phyloP scores from a whole-genome alignment of 1,140 invertebrate genomes.

The Gryon sp. region DNA sequence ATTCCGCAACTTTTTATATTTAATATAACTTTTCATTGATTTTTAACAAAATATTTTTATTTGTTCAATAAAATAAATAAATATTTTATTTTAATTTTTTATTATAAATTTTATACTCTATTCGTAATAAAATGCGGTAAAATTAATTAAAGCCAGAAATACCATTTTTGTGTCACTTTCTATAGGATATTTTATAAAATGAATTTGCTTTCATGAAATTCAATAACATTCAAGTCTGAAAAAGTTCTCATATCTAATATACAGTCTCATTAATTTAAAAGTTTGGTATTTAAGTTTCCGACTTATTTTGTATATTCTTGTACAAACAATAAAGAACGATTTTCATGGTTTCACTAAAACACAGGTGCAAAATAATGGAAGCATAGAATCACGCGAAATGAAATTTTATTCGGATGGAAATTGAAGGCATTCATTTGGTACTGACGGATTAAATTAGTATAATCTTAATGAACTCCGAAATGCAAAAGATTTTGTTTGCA shows the following conservation, averaged over 20 bases:
- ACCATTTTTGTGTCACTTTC: no score
- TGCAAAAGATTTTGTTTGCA: conserved; percentile 13
- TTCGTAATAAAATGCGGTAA: no score
- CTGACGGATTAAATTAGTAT: conserved; percentile 27
- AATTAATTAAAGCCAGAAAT: no score
- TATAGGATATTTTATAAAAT: no score
- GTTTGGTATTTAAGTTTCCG: conserved; percentile 8
- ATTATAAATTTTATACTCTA: no score
- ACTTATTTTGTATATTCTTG: conserved; percentile 9
- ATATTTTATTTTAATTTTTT: no score
- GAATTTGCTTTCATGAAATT: no score
- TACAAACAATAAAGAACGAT: conserved; percentile 19
- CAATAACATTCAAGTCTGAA: conserved; percentile 7
- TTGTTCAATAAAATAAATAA: no score
- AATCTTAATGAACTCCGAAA: conserved; percentile 36
- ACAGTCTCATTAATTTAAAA: conserved; percentile 15
- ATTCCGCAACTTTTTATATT: conserved; percentile 67
- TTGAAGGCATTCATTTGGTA: conserved; percentile 16
- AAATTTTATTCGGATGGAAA: conserved; percentile 24
- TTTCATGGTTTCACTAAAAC: conserved; percentile 17
- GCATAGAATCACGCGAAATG: conserved; percentile 18
- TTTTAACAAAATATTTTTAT: conserved; percentile 7
- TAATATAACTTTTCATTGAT: conserved; percentile 17
- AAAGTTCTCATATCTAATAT: conserved; percentile 5
- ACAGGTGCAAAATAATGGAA: conserved; percentile 30